Base-by-base conservation (phyloP, 1,140 invertebrate genomes). In the Papilio polytes region DNA sequence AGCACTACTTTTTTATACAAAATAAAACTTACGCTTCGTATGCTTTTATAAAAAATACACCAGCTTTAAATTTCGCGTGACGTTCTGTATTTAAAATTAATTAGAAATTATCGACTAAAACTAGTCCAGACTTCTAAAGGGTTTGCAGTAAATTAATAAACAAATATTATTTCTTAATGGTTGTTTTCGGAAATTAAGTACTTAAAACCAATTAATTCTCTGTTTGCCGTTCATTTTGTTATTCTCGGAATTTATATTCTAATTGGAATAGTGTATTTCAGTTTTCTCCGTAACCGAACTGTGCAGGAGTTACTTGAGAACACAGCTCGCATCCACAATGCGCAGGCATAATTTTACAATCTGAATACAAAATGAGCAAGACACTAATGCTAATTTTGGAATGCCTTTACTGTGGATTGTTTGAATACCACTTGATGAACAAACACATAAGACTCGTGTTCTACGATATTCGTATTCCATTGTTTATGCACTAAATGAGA, bases 281-380 rank as follows among this genome's bases (percentile, higher is more conserved):
- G 26, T 53, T 76, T 76, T 76, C 74, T 76, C 74, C 31, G 74
- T 76, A 48, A 26, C 44, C 8, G 44, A 46, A 74, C 73, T 22
- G 73, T 3, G 44, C 73, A 53, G 22, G 48, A 22, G 46, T 51
- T 76, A 76, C 22, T 26, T 22, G n/a, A 53, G 74, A 76, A 76
- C 74, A 51, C 46, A 9, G 74, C 12, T 76, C 22, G 46, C 74
- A 76, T 76, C 74, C 53, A 15, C 74, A 53, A 76, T 76, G 74
- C 74, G 15, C 20, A 76, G 74, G 22, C 48, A 76, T 76, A 76
- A 76, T 76, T 76, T 76, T 76, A 76, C 74, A 46, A 76, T 76
- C 74, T 76, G 74, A 76, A 76, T 76, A 51, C 74, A 53, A 20
- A 76, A 76, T 76, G 74, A 76, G 46, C 15, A 22, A 70, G 63